A percentile compares a stretch with the other conserved stretches of the same genome.
phyloP scores from a whole-genome alignment of 1,140 invertebrate species.

The Drosophila pachea region DNA sequence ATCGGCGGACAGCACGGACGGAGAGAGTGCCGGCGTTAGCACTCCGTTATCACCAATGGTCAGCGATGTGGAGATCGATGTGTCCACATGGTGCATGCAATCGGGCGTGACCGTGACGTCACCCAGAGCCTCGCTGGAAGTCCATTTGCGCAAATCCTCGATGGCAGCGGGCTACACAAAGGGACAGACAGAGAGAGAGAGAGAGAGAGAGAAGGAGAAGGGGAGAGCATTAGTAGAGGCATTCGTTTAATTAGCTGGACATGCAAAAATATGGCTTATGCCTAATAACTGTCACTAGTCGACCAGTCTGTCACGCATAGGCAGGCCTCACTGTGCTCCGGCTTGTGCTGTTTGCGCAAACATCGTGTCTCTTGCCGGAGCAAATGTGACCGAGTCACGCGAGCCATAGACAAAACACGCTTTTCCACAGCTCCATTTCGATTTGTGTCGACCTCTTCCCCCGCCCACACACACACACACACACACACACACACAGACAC shows the following conservation, averaged over 20 bases:
- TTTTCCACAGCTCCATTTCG: slow-evolving; percentile 28
- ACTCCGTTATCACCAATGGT: slow-evolving; percentile 74
- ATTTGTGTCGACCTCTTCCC: background rate
- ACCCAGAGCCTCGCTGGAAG: slow-evolving; percentile 88
- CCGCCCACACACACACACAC: background rate
- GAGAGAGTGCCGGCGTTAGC: slow-evolving; percentile 73
- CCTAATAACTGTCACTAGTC: slow-evolving; percentile 18
- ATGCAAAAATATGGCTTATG: slow-evolving; percentile 57
- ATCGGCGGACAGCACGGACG: slow-evolving; percentile 77
- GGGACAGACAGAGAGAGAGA: background rate
- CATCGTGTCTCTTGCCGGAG: slow-evolving; percentile 40
- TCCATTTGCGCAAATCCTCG: slow-evolving; percentile 89
- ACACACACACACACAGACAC: too few species aligned
- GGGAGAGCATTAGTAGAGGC: slow-evolving; percentile 12
- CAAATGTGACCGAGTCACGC: slow-evolving; percentile 60
- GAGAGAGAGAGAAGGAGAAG: too few species aligned
- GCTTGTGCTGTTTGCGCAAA: slow-evolving; percentile 59
- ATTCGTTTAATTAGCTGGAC: slow-evolving; percentile 59
- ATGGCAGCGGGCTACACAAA: slow-evolving; percentile 86
- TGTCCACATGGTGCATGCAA: slow-evolving; percentile 81
- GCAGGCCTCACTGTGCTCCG: slow-evolving; percentile 14
- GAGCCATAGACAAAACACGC: slow-evolving; percentile 30
- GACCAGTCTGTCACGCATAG: slow-evolving; percentile 56
- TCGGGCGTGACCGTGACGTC: slow-evolving; percentile 89
- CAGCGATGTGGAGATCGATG: slow-evolving; percentile 74